Conservation (phyloP, 2,113 vertebrate genomes). For the Austrofundulus limnaeus region DNA sequence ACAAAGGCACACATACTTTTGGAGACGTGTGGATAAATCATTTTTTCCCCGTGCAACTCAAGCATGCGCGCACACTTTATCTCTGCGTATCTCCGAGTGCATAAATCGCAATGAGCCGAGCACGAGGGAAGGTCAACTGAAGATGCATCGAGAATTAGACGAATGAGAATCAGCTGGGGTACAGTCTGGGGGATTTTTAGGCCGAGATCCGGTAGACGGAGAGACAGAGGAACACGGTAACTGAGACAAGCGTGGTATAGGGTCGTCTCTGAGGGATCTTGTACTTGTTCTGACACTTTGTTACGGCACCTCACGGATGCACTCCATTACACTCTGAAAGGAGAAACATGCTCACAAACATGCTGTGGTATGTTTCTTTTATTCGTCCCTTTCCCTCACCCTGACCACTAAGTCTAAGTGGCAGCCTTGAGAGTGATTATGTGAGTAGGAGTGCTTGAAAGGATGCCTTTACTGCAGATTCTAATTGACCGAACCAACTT, state of each 20-base stretch:
- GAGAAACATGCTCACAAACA: conserved; percentile 24
- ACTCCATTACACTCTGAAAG: conserved; percentile 40
- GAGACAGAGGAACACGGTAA: conserved; percentile 7
- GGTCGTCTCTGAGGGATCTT: conserved; percentile 39
- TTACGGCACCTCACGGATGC: conserved; percentile 32
- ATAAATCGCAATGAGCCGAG: conserved; percentile 46
- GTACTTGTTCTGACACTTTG: conserved; percentile 48
- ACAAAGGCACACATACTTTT: conserved; percentile 21
- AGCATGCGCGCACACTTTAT: conserved; percentile 27
- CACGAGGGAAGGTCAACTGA: conserved; percentile 55
- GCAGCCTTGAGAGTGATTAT: conserved; percentile 5
- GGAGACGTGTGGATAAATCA: conserved; percentile 50
- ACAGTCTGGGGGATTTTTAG: conserved; percentile 8
- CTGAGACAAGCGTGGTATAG: conserved; percentile 8
- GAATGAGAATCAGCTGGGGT: conserved; percentile 23
- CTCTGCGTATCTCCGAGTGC: conserved; percentile 31
- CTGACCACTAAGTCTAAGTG: conserved; percentile 12
- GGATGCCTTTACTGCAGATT: background rate
- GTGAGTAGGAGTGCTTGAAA: background rate
- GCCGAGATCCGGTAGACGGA: conserved; percentile 21
- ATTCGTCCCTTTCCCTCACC: conserved; percentile 6
- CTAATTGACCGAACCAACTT: background rate
- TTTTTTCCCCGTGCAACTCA: conserved; percentile 5
- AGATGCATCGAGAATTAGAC: conserved; percentile 50
- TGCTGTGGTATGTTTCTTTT: conserved; percentile 20